Evolutionary conservation across 2,797 vertebrate species (phyloP).

Genomic region (Hemitrygon akajei): DNA sequence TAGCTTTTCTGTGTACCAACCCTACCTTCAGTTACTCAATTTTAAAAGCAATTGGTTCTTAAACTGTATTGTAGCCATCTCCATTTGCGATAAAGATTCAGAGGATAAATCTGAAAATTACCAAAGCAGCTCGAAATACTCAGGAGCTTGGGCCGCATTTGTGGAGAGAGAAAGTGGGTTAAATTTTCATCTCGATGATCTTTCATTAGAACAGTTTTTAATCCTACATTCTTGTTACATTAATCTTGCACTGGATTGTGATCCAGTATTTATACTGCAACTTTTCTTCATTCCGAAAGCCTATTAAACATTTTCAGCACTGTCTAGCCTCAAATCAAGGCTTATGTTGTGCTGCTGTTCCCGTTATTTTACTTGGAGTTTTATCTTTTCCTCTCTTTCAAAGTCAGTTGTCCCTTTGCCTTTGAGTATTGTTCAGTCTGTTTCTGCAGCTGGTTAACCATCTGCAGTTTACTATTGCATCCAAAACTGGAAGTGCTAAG

Average conservation of each 20-base stretch:
- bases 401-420: too few relatives aligned
- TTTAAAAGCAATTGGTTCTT: neutral
- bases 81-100: neutral
- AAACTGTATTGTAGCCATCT: neutral
- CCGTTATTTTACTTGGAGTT: neutral
- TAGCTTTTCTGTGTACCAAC: neutral
- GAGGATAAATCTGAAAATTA: too few relatives aligned
- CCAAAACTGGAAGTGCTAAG: neutral
- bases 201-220: neutral
- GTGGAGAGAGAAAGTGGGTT: too few relatives aligned
- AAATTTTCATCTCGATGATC: too few relatives aligned
- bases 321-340: neutral
- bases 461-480: neutral
- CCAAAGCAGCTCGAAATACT: too few relatives aligned
- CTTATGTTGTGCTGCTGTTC: neutral
- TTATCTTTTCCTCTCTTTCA: neutral
- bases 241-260: neutral
- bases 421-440: too few relatives aligned
- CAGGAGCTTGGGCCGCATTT: too few relatives aligned
- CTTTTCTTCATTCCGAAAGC: neutral
- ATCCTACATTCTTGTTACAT: neutral
- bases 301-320: neutral
- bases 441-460: neutral
- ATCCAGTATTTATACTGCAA: neutral
- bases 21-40: neutral